Evolutionary conservation across 2,797 vertebrate genomes (phyloP).

Genomic region (Melanotaenia boesemani): DNA sequence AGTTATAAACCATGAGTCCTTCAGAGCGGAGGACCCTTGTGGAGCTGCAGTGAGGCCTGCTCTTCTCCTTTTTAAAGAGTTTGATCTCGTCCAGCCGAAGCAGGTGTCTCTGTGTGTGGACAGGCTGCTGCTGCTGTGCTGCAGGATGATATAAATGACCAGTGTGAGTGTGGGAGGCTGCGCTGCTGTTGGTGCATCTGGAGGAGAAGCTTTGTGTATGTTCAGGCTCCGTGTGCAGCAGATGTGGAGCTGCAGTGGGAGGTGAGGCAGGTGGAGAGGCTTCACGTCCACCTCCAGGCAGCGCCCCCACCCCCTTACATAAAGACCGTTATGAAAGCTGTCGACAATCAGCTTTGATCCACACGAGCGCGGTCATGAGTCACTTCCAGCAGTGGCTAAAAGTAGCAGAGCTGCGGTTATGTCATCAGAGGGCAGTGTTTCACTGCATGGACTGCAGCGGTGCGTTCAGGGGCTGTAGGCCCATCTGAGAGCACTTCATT

Average conservation of each 20-base stretch:
- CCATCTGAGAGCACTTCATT: constrained; percentile 1
- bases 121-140: not conserved
- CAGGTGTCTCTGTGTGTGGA: no score
- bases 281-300: constrained; percentile 7
- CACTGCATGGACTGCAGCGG: constrained; percentile 6
- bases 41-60: no score
- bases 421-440: constrained; percentile 42
- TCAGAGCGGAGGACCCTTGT: no score
- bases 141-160: not conserved
- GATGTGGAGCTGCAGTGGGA: constrained; percentile 35
- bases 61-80: no score
- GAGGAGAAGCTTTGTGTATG: constrained; percentile 13
- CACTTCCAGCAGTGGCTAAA: constrained; percentile 54
- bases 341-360: constrained; percentile 37
- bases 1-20: no score
- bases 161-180: constrained; percentile 1
- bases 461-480: constrained; percentile 31
- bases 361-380: constrained; percentile 48
- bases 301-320: constrained; percentile 42
- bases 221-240: constrained; percentile 4
- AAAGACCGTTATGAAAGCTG: constrained; percentile 63
- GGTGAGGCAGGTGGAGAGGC: constrained; percentile 34
- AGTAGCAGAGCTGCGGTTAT: constrained; percentile 45
- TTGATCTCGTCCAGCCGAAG: no score
- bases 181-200: not conserved